Base-by-base conservation (phyloP, 1,140 invertebrate species). In the Drosophila tropicalis region DNA sequence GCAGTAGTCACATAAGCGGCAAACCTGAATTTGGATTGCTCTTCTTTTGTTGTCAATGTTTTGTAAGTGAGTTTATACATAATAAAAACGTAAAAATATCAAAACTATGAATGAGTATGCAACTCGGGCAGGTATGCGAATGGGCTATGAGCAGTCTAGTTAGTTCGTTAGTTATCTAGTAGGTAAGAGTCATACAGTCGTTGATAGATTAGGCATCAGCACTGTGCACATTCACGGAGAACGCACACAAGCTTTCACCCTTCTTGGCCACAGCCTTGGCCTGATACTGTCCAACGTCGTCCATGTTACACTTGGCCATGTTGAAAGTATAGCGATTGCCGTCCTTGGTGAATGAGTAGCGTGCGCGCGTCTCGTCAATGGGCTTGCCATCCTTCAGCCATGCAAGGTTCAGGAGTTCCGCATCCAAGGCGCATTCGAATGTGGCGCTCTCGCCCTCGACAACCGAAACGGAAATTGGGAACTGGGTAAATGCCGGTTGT, bases 371-470 rank as follows among this genome's bases (percentile, higher is more conserved):
- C 72, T 95, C 96, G 76, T 97, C 94, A 62, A 97, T 94, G 55
- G 95, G 95, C 91, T 98, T 97, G 76, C 96, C 96, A 93, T 98
- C 98, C 93, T 98, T 98, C 77, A 97, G 93, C 98, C 98, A 99
- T 71, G 93, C 93, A 25, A 95, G 92, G 81, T 94, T 94, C 51
- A 95, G 92, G 68, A 94, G 93, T 84, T 92, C 92, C 12, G 92
- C 92, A 79, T 91, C 77, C 1, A 79, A 55, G 58, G 92, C 89
- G 44, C 90, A 91, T 19, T 90, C 83, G 19, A 99, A 98, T 72
- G 94, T 95, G 56, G 96, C 95, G 40, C 94, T 94, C 93, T 97
- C 96, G 76, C 96, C 96, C 92, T 97, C 95, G 74, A 94, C 94
- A 70, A 98, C 94, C 72, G 97, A 98, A 91, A 95, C 94, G 72